Evolutionary conservation across 2,113 vertebrate genomes (phyloP), one percentile per base, ranked within the genome.

Genomic region (Periophthalmus modestus): DNA sequence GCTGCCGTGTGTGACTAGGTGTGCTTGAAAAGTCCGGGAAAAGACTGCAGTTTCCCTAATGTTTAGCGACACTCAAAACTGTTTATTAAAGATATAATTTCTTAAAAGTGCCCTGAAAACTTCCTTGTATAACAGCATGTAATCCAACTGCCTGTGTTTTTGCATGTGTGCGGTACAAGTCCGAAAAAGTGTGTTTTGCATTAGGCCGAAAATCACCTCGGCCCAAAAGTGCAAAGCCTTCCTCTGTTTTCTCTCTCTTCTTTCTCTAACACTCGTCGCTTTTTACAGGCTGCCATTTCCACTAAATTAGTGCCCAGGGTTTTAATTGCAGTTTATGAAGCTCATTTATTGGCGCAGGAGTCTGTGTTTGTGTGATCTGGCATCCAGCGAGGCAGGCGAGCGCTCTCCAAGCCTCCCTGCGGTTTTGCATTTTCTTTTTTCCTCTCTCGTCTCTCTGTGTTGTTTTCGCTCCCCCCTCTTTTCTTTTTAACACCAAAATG

Each of bases 291-390:
- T 89, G 82, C 87, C 84, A 92, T 93, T 93, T 94, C 91, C 93
- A 91, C 91, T 87, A 93, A 93, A 94, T 94, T 93, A 94, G 92
- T 91, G 91, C 92, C 90, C 89, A 92, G 88, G 92, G 93, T 93
- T 93, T 94, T 94, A 94, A 94, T 94, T 93, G 92, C 87, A 90
- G 85, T 94, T 94, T 94, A 93, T 89, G 84, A 88, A 91, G 91
- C 87, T 83, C 82, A 87, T 91, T 93, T 93, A 93, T 91, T 91
- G 89, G 89, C 80, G 52, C 54, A 24, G 74, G 77, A 85, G 87
- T 87, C 79, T 84, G 85, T 86, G 89, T 88, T 87, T 89, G 90
- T 91, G 86, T 92, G 89, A 89, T 88, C 85, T 87, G 88, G 89
- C 84, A 87, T 91, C 79, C 80, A 87, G 74, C 34, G 54, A 82